phyloP scores from a whole-genome alignment of 1,140 invertebrate genomes.

The Apis cerana region DNA sequence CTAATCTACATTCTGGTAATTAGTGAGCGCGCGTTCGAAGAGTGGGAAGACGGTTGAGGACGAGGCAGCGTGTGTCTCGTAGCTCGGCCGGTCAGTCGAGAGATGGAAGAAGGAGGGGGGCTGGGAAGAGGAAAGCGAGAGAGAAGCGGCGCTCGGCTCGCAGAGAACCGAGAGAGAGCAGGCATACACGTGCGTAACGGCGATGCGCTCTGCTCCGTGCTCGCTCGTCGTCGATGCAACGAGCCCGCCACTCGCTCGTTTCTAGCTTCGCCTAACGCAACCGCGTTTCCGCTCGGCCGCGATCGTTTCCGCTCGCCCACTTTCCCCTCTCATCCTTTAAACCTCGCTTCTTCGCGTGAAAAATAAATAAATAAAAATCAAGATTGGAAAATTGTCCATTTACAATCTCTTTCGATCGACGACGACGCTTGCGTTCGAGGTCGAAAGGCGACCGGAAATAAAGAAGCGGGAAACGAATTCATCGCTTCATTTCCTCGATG shows the following conservation, averaged over 20 bases:
- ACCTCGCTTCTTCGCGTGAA: conserved; percentile 6
- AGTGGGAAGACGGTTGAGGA: conserved; percentile 23
- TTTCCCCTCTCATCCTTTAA: conserved; percentile 18
- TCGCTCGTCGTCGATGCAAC: conserved; percentile 15
- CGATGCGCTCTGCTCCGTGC: neutral
- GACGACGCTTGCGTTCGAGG: too few species aligned
- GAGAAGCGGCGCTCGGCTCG: neutral
- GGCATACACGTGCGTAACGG: conserved; percentile 46
- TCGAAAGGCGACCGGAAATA: too few species aligned
- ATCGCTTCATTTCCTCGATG: too few species aligned
- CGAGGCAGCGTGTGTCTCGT: neutral
- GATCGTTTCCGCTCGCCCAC: conserved; percentile 53
- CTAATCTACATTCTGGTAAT: too few species aligned
- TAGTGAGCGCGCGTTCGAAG: neutral
- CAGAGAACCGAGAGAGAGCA: too few species aligned
- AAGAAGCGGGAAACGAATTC: too few species aligned
- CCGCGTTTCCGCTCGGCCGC: conserved; percentile 60
- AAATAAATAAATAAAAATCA: too few species aligned
- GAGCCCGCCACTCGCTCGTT: conserved; percentile 20
- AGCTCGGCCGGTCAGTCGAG: neutral
- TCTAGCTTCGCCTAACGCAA: conserved; percentile 59
- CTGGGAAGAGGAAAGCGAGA: neutral
- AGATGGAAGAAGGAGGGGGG: neutral
- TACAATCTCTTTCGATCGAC: too few species aligned
- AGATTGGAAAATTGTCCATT: too few species aligned